phyloP scores from a whole-genome alignment of 2,113 vertebrate species.

The Mus pahari region DNA sequence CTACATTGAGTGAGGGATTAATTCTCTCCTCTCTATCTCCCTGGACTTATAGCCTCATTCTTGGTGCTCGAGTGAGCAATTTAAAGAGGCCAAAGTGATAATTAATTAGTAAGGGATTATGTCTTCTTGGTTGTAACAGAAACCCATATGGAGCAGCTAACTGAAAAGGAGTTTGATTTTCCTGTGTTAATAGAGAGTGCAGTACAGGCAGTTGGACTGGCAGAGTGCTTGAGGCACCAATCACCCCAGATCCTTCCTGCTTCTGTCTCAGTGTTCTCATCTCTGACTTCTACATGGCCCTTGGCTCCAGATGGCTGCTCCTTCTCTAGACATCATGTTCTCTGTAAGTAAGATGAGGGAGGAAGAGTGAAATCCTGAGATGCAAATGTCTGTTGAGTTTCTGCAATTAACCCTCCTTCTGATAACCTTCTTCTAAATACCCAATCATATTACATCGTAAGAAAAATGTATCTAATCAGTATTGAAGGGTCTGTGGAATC shows the following conservation, averaged over 20 bases:
- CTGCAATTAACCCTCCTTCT: background rate
- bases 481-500: background rate
- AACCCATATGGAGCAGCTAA: background rate
- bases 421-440: background rate
- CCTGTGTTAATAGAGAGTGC: background rate
- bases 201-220: background rate
- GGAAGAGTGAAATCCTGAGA: background rate
- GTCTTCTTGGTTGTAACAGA: background rate
- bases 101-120: background rate
- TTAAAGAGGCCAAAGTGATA: background rate
- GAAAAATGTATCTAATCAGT: background rate
- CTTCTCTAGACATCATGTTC: constrained; percentile 12
- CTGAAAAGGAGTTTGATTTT: background rate
- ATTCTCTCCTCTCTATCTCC: background rate
- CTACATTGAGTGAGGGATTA: background rate
- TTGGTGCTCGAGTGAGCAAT: background rate
- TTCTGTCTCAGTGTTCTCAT: background rate
- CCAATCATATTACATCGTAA: background rate
- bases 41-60: background rate
- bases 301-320: background rate
- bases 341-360: constrained; percentile 10
- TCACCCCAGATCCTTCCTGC: background rate
- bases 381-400: background rate
- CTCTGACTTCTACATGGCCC: background rate
- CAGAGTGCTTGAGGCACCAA: background rate